Evolutionary conservation across 2,888 invertebrate genomes (phyloP).

Genomic region (Amblyjoppa fuscipennis): DNA sequence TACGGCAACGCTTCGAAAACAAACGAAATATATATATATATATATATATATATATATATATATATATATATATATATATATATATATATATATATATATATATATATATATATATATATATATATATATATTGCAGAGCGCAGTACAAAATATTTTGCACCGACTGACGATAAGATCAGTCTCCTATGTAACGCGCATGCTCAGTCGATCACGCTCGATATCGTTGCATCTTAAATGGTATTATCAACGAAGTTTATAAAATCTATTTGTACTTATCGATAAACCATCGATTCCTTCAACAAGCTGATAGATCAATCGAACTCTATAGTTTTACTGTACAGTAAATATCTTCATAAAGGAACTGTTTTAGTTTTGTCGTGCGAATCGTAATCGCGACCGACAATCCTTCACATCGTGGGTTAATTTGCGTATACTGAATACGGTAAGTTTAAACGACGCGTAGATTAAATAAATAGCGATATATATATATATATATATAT

Average conservation of each 20-base stretch:
- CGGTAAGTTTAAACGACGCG: not conserved
- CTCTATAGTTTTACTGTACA: not conserved
- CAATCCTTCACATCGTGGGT: constrained; percentile 12
- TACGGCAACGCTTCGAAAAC: not conserved
- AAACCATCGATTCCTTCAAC: constrained; percentile 30
- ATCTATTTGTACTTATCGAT: constrained; percentile 60
- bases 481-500: not conserved
- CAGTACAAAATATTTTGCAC: not conserved
- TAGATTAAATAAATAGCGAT: constrained; percentile 20
- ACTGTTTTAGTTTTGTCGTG: constrained; percentile 19
- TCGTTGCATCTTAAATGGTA: constrained; percentile 35
- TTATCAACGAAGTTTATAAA: constrained; percentile 52
- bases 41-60: no score
- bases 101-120: no score
- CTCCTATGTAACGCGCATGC: constrained; percentile 47
- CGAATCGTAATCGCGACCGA: constrained; percentile 8
- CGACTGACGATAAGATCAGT: constrained; percentile 52
- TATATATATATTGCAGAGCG: no score
- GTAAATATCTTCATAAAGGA: constrained; percentile 33
- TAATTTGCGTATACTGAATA: constrained; percentile 36
- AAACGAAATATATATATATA: no score
- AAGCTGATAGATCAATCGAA: constrained; percentile 21
- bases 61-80: no score
- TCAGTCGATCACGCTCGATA: constrained; percentile 34
- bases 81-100: no score